Base-by-base conservation (phyloP, 53 echinoderm and acorn worm genomes). In the Antedon mediterranea region DNA sequence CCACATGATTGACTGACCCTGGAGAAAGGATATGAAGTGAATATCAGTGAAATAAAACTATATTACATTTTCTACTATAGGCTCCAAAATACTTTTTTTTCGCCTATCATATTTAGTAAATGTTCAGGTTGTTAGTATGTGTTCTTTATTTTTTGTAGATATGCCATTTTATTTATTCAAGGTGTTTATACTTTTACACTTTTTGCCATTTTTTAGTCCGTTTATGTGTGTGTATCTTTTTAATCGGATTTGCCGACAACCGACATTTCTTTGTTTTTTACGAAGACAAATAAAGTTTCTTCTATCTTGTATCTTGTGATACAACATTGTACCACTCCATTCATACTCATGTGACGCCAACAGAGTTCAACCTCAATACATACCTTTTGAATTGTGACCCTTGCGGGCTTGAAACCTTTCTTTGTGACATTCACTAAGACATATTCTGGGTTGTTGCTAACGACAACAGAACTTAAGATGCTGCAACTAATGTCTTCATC, bases 401-500 rank as follows among this genome's bases (percentile, higher is more conserved):
- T 71, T 4, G 80, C 73, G 28, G 91, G 88, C 43, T 83, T 83
- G 76, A 91, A 91, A 11, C 91, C 85, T 78, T 83, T 85, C 43
- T 79, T 79, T 5, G 86, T 88, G 20, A 91, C 86, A 43, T 81
- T 33, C 34, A 91, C 88, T 0, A 74, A 74, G 13, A 74, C 70
- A 23, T 80, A 74, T 76, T 86, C 91, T 28, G 80, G 73, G 84
- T 71, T 30, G 79, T 80, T 79, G 29, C 82, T 83, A 75, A 88
- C 88, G 15, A 91, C 88, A 26, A 91, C 88, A 81, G 86, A 86
- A 79, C 91, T 91, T 32, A 91, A 71, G 0, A 88, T 86, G 32
- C 85, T 83, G 75, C 88, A 88, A 75, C 91, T 91, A 81, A 88
- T 88, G 43, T 88, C 88, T 73, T 91, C 91, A 84, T 88, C 85